These are phyloP conservation scores for Suillia variegata DNA, from an alignment of 2,888 invertebrate species.

Conservation along the genomic window DNA sequence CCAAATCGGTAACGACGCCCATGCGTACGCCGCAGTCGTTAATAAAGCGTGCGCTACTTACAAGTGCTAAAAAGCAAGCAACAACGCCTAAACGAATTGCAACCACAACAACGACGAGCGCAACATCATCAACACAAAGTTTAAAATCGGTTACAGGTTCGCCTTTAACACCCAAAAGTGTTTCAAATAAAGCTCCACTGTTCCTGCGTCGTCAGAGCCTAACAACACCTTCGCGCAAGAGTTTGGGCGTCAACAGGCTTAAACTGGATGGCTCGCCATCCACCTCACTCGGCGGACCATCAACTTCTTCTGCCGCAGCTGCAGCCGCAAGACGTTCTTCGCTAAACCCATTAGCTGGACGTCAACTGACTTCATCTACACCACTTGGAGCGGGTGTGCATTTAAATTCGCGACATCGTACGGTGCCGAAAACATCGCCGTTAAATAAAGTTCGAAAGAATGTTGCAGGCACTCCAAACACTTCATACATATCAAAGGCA, in stretches of 20 bases:
- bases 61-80: constrained; percentile 52
- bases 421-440: constrained; percentile 26
- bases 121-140: neutral
- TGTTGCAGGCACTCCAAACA: constrained; percentile 18
- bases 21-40: constrained; percentile 49
- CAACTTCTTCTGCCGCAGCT: constrained; percentile 17
- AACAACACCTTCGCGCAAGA: constrained; percentile 35
- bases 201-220: constrained; percentile 33
- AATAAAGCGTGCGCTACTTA: constrained; percentile 50
- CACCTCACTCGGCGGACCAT: too few species aligned
- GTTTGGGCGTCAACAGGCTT: neutral
- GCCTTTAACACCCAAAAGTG: constrained; percentile 20
- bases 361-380: constrained; percentile 22
- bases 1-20: constrained; percentile 34
- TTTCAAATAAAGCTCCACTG: constrained; percentile 13
- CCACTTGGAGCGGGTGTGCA: neutral
- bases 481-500: constrained; percentile 37
- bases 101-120: constrained; percentile 19
- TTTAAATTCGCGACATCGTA: neutral
- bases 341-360: constrained; percentile 18
- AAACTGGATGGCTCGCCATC: neutral
- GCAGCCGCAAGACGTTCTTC: constrained; percentile 22
- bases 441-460: constrained; percentile 30
- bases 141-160: too few species aligned
- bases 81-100: constrained; percentile 19